Evolutionary conservation across 1,140 invertebrate species (phyloP).

Genomic region (Conus ventricosus): DNA sequence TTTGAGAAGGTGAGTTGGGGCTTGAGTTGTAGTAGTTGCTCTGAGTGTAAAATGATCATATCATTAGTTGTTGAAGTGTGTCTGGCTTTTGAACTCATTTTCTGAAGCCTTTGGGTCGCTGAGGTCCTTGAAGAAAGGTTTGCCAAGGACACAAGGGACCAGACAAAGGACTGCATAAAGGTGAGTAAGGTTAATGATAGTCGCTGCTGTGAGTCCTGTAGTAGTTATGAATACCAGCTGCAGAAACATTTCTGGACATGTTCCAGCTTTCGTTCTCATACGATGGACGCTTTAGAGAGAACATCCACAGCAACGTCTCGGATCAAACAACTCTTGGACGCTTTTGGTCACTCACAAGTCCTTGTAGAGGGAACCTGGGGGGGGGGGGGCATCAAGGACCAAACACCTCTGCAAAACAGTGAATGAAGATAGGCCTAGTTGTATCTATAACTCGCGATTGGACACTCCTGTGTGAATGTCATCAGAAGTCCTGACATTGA

Average conservation of each 20-base stretch:
- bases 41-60: not conserved
- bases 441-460: too few species aligned
- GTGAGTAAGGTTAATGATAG: constrained; percentile 40
- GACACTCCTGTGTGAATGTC: too few species aligned
- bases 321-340: too few species aligned
- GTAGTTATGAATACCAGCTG: too few species aligned
- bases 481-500: too few species aligned
- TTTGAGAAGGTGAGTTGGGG: not conserved
- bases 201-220: not conserved
- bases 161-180: constrained; percentile 68
- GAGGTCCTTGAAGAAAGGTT: constrained; percentile 64
- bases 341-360: not conserved
- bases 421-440: not conserved
- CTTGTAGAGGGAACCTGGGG: not conserved
- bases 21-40: too few species aligned
- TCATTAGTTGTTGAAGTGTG: constrained; percentile 70
- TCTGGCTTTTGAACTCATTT: constrained; percentile 75
- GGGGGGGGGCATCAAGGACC: not conserved
- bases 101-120: constrained; percentile 71
- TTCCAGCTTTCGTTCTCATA: too few species aligned
- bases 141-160: constrained; percentile 64
- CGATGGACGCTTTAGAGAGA: too few species aligned
- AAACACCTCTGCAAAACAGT: not conserved
- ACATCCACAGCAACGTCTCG: too few species aligned
- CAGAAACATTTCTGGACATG: too few species aligned